Conservation (phyloP, 2,888 invertebrate genomes). For the Mimas tiliae region DNA sequence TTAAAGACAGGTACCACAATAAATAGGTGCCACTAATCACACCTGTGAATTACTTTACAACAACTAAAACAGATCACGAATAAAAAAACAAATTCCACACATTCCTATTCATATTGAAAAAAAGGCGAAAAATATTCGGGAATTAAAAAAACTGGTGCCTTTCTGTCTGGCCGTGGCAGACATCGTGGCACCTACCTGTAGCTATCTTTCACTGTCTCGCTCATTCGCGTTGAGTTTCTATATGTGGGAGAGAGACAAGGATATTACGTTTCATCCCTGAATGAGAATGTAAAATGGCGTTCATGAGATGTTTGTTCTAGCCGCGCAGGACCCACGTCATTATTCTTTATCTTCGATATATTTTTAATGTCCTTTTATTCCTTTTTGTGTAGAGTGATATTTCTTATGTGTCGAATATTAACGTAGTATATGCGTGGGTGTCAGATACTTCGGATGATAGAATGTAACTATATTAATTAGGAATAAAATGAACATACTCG, state of each 20-base stretch:
- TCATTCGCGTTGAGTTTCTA: slow-evolving; percentile 35
- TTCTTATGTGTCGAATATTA: slow-evolving; percentile 70
- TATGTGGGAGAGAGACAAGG: slow-evolving; percentile 38
- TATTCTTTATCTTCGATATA: slow-evolving; percentile 82
- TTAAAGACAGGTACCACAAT: neutral
- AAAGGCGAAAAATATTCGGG: slow-evolving; percentile 48
- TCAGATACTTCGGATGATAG: slow-evolving; percentile 31
- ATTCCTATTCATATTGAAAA: slow-evolving; percentile 48
- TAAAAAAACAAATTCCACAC: slow-evolving; percentile 36
- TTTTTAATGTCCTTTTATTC: slow-evolving; percentile 73
- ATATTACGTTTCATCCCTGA: slow-evolving; percentile 48
- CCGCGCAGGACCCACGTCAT: slow-evolving; percentile 82
- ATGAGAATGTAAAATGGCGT: slow-evolving; percentile 52
- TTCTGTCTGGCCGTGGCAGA: slow-evolving; percentile 74
- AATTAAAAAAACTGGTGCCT: slow-evolving; percentile 70
- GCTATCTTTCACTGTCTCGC: slow-evolving; percentile 56
- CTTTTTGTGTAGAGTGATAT: slow-evolving; percentile 79
- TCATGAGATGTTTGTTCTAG: slow-evolving; percentile 77
- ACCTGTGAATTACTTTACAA: slow-evolving; percentile 22
- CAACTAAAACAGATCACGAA: slow-evolving; percentile 23
- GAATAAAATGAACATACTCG: no score
- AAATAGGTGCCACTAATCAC: slow-evolving; percentile 19
- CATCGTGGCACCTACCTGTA: slow-evolving; percentile 79
- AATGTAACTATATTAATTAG: neutral
- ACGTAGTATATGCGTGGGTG: slow-evolving; percentile 53